phyloP scores from a whole-genome alignment of 2,113 vertebrate species.

The Pachyramphus minor region DNA sequence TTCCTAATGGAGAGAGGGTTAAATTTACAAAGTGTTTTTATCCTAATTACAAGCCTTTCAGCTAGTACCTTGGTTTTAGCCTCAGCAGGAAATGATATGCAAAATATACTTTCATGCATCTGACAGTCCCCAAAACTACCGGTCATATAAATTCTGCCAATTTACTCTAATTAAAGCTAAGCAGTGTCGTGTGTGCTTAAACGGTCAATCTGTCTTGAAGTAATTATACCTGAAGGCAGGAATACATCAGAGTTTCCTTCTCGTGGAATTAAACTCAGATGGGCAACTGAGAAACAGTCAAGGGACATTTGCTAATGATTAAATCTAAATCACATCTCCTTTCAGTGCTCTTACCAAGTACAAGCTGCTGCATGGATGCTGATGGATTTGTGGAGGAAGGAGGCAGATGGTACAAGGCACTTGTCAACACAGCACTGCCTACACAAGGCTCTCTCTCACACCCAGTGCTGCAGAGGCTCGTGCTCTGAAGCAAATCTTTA shows the following conservation, averaged over 20 bases:
- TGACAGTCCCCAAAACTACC: conserved; percentile 65
- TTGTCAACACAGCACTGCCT: background rate
- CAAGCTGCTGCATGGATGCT: conserved; percentile 27
- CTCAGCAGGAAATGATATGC: conserved; percentile 54
- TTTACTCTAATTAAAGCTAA: conserved; percentile 76
- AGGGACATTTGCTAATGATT: conserved; percentile 78
- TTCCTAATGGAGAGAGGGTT: background rate
- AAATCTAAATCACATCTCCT: conserved; percentile 64
- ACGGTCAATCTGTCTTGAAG: conserved; percentile 79
- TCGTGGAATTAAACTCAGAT: conserved; percentile 81
- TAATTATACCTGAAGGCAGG: conserved; percentile 83
- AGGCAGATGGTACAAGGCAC: conserved; percentile 40
- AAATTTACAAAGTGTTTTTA: conserved; percentile 55
- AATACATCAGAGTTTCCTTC: conserved; percentile 75
- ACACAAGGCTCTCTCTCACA: background rate
- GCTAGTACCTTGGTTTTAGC: conserved; percentile 24
- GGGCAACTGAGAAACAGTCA: conserved; percentile 62
- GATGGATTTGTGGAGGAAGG: conserved; percentile 36
- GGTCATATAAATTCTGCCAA: conserved; percentile 71
- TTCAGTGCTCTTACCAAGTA: background rate
- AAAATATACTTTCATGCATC: conserved; percentile 62
- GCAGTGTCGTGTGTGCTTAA: conserved; percentile 77
- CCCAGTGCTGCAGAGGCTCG: background rate
- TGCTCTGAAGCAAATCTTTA: background rate
- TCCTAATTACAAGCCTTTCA: conserved; percentile 56